Evolutionary conservation across 2,113 vertebrate species (phyloP).

Genomic region (Stictonetta naevosa): DNA sequence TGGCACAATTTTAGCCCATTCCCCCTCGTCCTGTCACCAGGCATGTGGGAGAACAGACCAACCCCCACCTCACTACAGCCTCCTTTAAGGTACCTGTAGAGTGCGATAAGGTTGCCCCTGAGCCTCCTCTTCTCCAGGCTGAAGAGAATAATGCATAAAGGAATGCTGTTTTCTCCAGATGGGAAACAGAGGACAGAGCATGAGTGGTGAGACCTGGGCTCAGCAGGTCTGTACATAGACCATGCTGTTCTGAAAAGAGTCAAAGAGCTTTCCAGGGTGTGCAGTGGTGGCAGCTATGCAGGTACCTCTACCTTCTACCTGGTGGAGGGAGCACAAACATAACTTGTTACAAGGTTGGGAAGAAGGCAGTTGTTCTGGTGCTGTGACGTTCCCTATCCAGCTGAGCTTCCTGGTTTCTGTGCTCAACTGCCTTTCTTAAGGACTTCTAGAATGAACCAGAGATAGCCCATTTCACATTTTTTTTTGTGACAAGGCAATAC

Average conservation of each 20-base stretch:
- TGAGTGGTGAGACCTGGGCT: not conserved
- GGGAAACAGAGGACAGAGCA: not conserved
- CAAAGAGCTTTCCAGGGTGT: not conserved
- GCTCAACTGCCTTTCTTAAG: not conserved
- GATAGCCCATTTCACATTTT: not conserved
- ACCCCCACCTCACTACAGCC: too few relatives aligned
- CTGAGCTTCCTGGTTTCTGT: not conserved
- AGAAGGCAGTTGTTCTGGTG: not conserved
- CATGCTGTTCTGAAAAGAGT: not conserved
- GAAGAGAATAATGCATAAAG: not conserved
- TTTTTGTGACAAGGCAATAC: not conserved
- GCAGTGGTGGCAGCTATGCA: not conserved
- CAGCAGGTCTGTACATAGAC: not conserved
- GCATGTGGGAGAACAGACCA: too few relatives aligned
- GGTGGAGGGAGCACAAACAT: not conserved
- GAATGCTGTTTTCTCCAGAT: not conserved
- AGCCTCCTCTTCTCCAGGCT: too few relatives aligned
- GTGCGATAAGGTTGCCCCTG: too few relatives aligned
- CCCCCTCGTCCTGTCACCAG: too few relatives aligned
- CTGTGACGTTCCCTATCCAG: not conserved
- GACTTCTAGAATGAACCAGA: not conserved
- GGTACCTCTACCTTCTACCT: not conserved
- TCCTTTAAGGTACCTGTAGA: too few relatives aligned
- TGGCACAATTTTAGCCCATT: too few relatives aligned
- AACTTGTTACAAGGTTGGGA: not conserved